Evolutionary conservation across 1,140 invertebrate genomes (phyloP).

Genomic region (Calliphora vicina): DNA sequence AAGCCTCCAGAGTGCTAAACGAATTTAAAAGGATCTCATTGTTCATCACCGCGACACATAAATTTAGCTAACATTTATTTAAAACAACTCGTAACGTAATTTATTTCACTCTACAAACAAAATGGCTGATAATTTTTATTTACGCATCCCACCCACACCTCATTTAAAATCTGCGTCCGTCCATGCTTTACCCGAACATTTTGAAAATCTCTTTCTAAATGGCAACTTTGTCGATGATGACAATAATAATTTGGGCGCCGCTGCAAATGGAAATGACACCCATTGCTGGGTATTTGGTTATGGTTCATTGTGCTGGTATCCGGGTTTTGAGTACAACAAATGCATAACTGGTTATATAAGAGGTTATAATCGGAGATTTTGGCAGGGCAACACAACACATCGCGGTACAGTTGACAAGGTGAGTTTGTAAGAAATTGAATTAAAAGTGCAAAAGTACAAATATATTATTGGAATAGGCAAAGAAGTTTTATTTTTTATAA

Average conservation of each 20-base stretch:
- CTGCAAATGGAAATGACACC: slow-evolving; percentile 36
- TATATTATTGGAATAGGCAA: too few relatives aligned
- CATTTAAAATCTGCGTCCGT: background rate
- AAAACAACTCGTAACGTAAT: too few relatives aligned
- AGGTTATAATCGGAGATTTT: slow-evolving; percentile 81
- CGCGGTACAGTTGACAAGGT: slow-evolving; percentile 82
- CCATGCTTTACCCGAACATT: slow-evolving; percentile 50
- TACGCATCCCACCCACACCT: slow-evolving; percentile 30
- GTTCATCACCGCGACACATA: background rate
- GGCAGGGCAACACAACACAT: slow-evolving; percentile 87
- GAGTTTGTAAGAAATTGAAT: slow-evolving; percentile 48
- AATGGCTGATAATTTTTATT: slow-evolving; percentile 51
- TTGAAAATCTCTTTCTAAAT: slow-evolving; percentile 54
- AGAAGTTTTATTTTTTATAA: too few relatives aligned
- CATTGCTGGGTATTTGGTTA: slow-evolving; percentile 84
- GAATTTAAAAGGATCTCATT: slow-evolving; percentile 16
- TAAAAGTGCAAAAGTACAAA: too few relatives aligned
- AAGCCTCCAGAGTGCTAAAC: slow-evolving; percentile 22
- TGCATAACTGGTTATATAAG: slow-evolving; percentile 72
- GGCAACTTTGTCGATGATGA: slow-evolving; percentile 48
- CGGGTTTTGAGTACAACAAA: slow-evolving; percentile 80
- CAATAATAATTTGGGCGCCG: slow-evolving; percentile 38
- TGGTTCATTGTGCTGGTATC: slow-evolving; percentile 87
- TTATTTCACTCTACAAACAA: background rate
- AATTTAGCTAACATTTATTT: slow-evolving; percentile 23